Evolutionary conservation across 1,140 invertebrate genomes (phyloP).

Genomic region (Caenorhabditis elegans): DNA sequence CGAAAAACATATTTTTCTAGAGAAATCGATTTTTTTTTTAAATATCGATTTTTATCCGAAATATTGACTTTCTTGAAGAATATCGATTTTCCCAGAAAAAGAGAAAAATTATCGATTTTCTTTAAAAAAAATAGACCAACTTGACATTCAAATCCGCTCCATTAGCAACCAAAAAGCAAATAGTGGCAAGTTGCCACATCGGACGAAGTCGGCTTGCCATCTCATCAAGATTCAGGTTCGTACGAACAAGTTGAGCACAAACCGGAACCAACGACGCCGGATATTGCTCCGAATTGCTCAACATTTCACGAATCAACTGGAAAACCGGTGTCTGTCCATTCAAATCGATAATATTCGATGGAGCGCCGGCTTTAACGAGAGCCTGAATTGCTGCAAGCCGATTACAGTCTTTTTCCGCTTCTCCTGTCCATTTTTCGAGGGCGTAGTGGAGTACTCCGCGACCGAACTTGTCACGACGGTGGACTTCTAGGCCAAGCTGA

Average conservation of each 20-base stretch:
- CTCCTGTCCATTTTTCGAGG: conserved; percentile 18
- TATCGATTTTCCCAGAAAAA: too few species aligned
- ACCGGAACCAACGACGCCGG: not conserved
- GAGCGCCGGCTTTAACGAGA: not conserved
- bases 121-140: not conserved
- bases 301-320: not conserved
- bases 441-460: conserved; percentile 10
- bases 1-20: too few species aligned
- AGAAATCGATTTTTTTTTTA: too few species aligned
- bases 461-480: not conserved
- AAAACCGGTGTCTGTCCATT: not conserved
- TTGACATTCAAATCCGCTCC: conserved; percentile 29
- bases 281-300: not conserved
- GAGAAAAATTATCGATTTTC: not conserved
- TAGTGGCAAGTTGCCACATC: conserved; percentile 22
- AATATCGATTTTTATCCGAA: too few species aligned
- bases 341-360: not conserved
- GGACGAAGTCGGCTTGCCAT: conserved; percentile 35
- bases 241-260: conserved; percentile 5
- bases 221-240: conserved; percentile 26
- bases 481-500: conserved; percentile 13
- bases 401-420: conserved; percentile 8
- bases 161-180: conserved; percentile 24
- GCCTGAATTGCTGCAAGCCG: not conserved
- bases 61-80: too few species aligned